Evolutionary conservation across 2,888 invertebrate species (phyloP), one percentile per base, ranked within the genome.

Genomic region (Malachius bipustulatus): DNA sequence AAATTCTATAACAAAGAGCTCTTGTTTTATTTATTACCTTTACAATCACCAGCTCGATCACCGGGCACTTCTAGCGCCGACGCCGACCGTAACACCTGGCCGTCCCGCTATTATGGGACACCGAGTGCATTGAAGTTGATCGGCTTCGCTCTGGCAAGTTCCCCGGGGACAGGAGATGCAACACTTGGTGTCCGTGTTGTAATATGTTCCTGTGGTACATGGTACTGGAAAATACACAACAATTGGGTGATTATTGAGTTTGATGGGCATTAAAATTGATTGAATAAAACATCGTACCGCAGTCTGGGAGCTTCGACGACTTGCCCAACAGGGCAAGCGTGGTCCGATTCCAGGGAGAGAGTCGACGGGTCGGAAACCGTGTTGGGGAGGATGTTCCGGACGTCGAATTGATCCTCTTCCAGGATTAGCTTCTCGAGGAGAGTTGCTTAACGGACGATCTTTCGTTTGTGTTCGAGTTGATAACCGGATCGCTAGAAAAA

Each of bases 351-450:
- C n/a, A 96, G 66, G 14, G 73, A 64, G 38, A 96, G 66, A 2
- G 90, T 88, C 6, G 89, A 84, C 37, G 93, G 87, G 63, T 94
- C 93, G 0, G 93, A 90, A 0, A 89, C 82, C 0, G 93, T 94
- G 55, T 93, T 94, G 10, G 94, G 94, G 34, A 93, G 65, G 51
- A 90, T 90, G 54, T 85, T 89, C 51, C 84, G 76, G 3, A 93
- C 91, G 53, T 90, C 90, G 57, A 93, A 89, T 60, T 90, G 88
- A 64, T 89, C 89, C 60, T 90, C 85, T 66, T 93, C 89, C 41
- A 93, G 71, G 46, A 94, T 91, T 1, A 93, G 70, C 60, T 82
- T 83, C 63, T 94, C 87, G 48, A 96, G 66, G 39, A 94, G 69
- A 94, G 69, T 37, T 77, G 70, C 57, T 89, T 77, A 0, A 90